Percentiles rank a stretch among this genome's conserved stretches.
Evolutionary conservation across 2,797 vertebrate species (phyloP).

Genomic region (Notolepis coatsorum): DNA sequence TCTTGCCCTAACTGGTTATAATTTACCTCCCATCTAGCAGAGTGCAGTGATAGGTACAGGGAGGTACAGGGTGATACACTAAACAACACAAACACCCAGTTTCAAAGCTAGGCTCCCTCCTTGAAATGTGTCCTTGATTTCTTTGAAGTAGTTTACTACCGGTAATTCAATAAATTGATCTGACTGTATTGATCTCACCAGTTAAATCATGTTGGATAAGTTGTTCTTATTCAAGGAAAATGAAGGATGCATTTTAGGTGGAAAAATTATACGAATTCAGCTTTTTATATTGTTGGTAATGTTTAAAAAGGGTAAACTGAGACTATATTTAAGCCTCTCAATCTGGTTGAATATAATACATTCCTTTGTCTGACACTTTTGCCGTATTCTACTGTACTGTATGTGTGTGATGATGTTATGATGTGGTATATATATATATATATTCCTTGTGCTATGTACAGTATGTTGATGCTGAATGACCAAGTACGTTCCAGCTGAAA

Average conservation of each 20-base stretch:
- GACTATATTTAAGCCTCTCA: not conserved
- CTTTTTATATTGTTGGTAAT: too few relatives aligned
- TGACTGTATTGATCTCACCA: constrained; percentile 5
- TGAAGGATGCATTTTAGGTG: not conserved
- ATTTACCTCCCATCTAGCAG: not conserved
- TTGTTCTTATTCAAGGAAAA: not conserved
- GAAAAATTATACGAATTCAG: too few relatives aligned
- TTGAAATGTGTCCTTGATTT: not conserved
- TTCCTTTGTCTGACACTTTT: constrained; percentile 6
- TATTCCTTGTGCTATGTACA: too few relatives aligned
- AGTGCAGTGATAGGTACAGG: not conserved
- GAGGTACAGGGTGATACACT: constrained; percentile 21
- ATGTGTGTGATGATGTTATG: not conserved
- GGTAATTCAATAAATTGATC: constrained; percentile 1
- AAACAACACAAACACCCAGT: constrained; percentile 27
- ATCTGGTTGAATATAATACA: not conserved
- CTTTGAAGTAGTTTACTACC: constrained; percentile 5
- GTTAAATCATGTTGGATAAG: too few relatives aligned
- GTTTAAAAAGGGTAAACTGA: too few relatives aligned
- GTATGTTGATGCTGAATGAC: too few relatives aligned
- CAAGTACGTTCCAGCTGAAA: too few relatives aligned
- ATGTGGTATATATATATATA: too few relatives aligned
- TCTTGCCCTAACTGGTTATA: not conserved
- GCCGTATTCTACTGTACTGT: not conserved
- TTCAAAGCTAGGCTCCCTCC: constrained; percentile 4